Evolutionary conservation across 2,888 invertebrate species (phyloP).

Genomic region (Netelia inedita): DNA sequence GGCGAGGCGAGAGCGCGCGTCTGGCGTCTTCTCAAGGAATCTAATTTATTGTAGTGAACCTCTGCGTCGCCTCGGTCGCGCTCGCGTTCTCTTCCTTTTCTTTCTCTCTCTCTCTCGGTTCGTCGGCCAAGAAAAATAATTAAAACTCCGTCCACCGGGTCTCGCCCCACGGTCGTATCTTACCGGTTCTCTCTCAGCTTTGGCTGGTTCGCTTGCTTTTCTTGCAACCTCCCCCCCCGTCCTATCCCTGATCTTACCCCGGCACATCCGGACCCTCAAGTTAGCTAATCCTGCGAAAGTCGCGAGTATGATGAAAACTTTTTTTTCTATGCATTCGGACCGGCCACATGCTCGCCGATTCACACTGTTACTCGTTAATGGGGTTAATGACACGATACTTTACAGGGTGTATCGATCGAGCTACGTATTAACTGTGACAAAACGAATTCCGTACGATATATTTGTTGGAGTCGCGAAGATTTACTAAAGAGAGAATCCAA

Average conservation of each 20-base stretch:
- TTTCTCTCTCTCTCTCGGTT: conserved; percentile 29
- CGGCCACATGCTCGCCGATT: background rate
- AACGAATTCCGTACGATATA: too few relatives aligned
- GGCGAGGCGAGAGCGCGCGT: conserved; percentile 29
- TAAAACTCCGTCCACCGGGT: conserved; percentile 62
- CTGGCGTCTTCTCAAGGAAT: conserved; percentile 62
- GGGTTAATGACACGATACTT: background rate
- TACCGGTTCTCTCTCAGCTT: conserved; percentile 30
- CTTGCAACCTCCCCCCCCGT: conserved; percentile 12
- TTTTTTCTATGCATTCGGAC: conserved; percentile 1
- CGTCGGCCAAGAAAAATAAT: conserved; percentile 66
- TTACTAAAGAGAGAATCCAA: too few relatives aligned
- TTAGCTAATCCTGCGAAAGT: conserved; percentile 63
- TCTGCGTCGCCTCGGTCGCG: conserved; percentile 19
- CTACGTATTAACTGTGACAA: too few relatives aligned
- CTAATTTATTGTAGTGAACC: conserved; percentile 64
- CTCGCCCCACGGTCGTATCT: conserved; percentile 53
- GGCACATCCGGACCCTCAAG: conserved; percentile 34
- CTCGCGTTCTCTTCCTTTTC: conserved; percentile 26
- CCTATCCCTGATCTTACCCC: background rate
- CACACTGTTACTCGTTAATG: conserved; percentile 3
- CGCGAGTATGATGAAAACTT: conserved; percentile 31
- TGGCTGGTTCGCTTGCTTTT: conserved; percentile 25
- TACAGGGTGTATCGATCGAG: too few relatives aligned
- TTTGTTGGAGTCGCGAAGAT: too few relatives aligned